Conservation (phyloP, 1,140 invertebrate genomes). For the Calephelis virginiensis region DNA sequence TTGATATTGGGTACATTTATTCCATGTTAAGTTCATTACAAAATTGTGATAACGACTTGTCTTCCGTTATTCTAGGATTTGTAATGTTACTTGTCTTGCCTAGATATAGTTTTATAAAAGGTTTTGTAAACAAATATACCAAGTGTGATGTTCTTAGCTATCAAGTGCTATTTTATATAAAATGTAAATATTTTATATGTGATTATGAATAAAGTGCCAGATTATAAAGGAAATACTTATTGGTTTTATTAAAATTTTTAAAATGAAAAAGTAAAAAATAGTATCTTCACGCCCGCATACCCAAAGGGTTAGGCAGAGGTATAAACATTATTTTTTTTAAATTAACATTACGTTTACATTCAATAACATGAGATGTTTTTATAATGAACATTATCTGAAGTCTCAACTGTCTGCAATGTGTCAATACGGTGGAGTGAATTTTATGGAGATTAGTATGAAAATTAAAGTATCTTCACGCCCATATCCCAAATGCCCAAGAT, state of each 20-base stretch:
- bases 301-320: no score
- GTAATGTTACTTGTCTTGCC: conserved; percentile 32
- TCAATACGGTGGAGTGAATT: no score
- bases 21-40: conserved; percentile 4
- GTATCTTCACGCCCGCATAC: no score
- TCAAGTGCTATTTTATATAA: conserved; percentile 19
- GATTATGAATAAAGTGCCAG: conserved; percentile 23
- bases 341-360: no score
- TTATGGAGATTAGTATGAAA: no score
- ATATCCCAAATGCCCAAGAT: no score
- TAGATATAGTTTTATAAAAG: conserved; percentile 26
- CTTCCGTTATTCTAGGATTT: conserved; percentile 25
- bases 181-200: conserved; percentile 36
- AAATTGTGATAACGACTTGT: conserved; percentile 31
- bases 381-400: no score
- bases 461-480: no score
- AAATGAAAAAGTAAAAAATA: no score
- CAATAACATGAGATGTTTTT: no score
- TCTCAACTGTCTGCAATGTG: no score
- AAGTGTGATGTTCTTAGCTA: conserved; percentile 32
- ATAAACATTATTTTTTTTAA: no score
- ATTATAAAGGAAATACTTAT: conserved; percentile 16
- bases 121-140: conserved; percentile 22
- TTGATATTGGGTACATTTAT: background rate
- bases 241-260: background rate